A percentile compares a stretch with the other conserved stretches of the same genome.
These are phyloP conservation scores for Ostrea denselamellosa DNA, from an alignment of 1,140 invertebrate species.

Conservation along the genomic window DNA sequence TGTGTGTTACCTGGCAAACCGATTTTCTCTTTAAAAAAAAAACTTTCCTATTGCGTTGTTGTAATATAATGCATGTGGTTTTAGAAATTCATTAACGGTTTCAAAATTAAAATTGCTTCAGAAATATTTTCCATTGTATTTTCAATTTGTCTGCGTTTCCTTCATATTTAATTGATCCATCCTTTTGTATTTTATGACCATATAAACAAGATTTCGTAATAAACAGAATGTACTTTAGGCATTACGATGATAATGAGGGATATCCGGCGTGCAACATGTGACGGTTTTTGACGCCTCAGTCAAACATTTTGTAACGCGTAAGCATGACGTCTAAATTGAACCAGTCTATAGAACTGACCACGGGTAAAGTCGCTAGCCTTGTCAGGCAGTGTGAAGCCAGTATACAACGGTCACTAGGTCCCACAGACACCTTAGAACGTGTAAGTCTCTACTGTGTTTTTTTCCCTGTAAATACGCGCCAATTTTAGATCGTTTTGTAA, in stretches of 20 bases:
- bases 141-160: background rate
- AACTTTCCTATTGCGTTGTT: background rate
- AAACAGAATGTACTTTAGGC: background rate
- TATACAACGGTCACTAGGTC: slow-evolving; percentile 12
- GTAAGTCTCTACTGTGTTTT: background rate
- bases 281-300: slow-evolving; percentile 15
- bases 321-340: slow-evolving; percentile 27
- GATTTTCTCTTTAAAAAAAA: background rate
- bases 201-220: slow-evolving; percentile 21
- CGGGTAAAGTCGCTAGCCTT: background rate
- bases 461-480: background rate
- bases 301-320: background rate
- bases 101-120: background rate
- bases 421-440: slow-evolving; percentile 10
- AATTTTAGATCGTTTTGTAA: background rate
- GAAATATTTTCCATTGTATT: background rate
- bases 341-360: slow-evolving; percentile 27
- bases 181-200: background rate
- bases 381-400: background rate
- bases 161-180: too few relatives aligned
- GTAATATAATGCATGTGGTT: background rate
- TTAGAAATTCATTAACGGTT: too few relatives aligned
- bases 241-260: background rate
- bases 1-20: background rate
- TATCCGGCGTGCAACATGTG: slow-evolving; percentile 3